These are phyloP conservation scores for Amorpha juglandis DNA, from an alignment of 2,888 invertebrate species.

Conservation along the genomic window DNA sequence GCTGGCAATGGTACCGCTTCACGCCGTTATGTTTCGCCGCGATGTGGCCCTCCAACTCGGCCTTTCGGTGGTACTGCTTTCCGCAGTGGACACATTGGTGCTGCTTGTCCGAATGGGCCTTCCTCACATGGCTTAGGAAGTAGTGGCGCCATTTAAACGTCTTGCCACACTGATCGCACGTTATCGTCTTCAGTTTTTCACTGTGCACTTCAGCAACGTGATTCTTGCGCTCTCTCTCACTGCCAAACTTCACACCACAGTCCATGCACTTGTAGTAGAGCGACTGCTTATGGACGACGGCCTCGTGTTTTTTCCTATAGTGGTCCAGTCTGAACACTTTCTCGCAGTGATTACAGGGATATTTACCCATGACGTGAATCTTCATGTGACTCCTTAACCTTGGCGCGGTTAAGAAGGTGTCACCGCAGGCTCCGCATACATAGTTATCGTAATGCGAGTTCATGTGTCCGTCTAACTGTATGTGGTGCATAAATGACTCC, in stretches of 20 bases:
- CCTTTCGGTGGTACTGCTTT: conserved; percentile 41
- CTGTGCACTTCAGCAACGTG: conserved; percentile 55
- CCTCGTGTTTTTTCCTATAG: conserved; percentile 58
- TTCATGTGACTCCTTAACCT: conserved; percentile 64
- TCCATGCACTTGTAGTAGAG: conserved; percentile 53
- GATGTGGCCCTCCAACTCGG: conserved; percentile 47
- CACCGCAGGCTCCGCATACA: conserved; percentile 65
- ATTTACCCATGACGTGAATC: conserved; percentile 69
- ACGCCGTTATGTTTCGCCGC: conserved; percentile 40
- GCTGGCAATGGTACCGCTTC: conserved; percentile 44
- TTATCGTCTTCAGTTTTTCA: conserved; percentile 48
- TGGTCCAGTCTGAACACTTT: conserved; percentile 69
- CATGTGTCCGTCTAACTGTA: conserved; percentile 65
- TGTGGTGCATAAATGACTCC: conserved; percentile 47
- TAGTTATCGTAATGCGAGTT: conserved; percentile 66
- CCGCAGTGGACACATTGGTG: conserved; percentile 45
- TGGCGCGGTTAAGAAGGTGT: conserved; percentile 50
- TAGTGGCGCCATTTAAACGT: conserved; percentile 70
- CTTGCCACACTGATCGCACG: conserved; percentile 69
- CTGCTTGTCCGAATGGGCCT: conserved; percentile 52
- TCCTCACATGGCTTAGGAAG: conserved; percentile 66
- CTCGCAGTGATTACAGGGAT: conserved; percentile 68
- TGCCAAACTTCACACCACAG: conserved; percentile 53
- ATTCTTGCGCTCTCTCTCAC: conserved; percentile 45
- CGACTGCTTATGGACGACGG: conserved; percentile 49